These are phyloP conservation scores for Tapirus terrestris DNA, from an alignment of 2,113 vertebrate species.

Conservation along the genomic window DNA sequence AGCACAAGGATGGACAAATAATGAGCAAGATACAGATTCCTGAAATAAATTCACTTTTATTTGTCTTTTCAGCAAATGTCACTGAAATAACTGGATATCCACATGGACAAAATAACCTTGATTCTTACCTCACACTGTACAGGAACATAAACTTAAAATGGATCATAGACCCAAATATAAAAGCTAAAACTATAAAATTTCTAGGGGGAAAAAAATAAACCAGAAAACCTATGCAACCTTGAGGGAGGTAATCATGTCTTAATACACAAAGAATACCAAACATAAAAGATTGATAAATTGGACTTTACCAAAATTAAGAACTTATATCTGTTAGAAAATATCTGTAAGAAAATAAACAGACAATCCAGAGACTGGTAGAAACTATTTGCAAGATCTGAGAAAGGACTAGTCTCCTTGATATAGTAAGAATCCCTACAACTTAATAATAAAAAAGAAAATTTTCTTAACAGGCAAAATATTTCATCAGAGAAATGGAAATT, in stretches of 20 bases:
- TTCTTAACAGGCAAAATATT: too few species aligned
- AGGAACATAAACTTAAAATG: background rate
- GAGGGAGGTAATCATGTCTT: background rate
- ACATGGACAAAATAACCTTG: background rate
- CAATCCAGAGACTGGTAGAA: background rate
- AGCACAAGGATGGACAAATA: background rate
- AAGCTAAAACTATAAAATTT: background rate
- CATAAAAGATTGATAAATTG: background rate
- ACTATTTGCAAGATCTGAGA: background rate
- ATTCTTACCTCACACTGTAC: background rate
- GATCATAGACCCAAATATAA: background rate
- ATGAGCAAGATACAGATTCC: background rate
- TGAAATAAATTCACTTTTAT: background rate
- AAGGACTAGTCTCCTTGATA: background rate
- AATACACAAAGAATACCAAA: background rate
- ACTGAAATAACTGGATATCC: background rate
- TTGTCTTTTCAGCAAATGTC: background rate
- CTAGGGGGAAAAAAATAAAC: background rate
- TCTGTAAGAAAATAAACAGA: background rate
- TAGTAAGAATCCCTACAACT: background rate
- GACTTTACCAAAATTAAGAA: conserved; percentile 9
- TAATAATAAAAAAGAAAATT: background rate
- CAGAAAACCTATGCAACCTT: background rate
- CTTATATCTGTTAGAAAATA: background rate
- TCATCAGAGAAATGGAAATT: background rate